Evolutionary conservation across 2,888 invertebrate species (phyloP), one percentile per base, ranked within the genome.

Genomic region (Auanema sp.): DNA sequence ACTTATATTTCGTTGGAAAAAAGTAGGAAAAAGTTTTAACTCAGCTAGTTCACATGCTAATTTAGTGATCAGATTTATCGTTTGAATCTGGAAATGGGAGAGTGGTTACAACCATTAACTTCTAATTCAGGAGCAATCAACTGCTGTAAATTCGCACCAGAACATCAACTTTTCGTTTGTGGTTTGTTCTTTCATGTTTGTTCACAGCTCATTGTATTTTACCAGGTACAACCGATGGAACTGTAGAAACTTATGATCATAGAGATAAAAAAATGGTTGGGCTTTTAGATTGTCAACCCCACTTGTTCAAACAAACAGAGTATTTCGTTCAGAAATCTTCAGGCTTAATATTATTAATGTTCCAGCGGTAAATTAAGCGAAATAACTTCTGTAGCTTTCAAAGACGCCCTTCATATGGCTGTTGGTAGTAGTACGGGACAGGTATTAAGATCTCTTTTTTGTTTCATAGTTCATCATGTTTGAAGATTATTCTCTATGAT

Each of bases 161-260:
- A 89, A 58, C 95, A 97, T 88, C 89, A 95, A 75, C 87, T 98
- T 56, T 86, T 98, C 21, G 86, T 91, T 23, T 69, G 71, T 43
- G 74, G 61, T 65, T 40, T 51, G 40, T 18, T 11, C 18, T 18
- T 21, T 21, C 14, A 11, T 42, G 43, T 42, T 16, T 14, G 25
- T 6, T 8, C 40, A 43, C 21, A 24, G n/a, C 21, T 51, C 11
- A 18, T 21, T 14, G 1, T 16, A 25, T 44, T 58, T 49, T n/a
- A n/a, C 12, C 16, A 61, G 77, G 80, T 41, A 77, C 77, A 1
- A 59, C 67, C n/a, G 75, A 86, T 82, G 97, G 97, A 0, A 90
- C 89, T 77, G 89, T 99, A 0, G 96, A 98, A 85, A 94, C 94
- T 3, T 98, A 94, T 94, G 98, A 98, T 86, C 93, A 94, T 11